Conservation (phyloP, 2,888 invertebrate genomes). For the Atethmia centrago region DNA sequence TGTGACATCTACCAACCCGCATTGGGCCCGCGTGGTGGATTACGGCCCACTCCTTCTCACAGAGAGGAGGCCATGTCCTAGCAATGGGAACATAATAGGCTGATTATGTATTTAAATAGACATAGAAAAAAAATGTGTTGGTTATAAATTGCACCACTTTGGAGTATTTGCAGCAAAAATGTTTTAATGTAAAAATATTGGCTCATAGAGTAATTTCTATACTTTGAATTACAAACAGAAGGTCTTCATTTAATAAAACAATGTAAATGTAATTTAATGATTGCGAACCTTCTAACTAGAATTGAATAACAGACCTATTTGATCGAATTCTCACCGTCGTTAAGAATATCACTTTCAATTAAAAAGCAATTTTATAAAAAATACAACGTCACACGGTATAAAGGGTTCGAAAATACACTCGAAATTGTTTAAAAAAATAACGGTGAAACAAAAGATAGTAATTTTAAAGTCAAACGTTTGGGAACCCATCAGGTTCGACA, state of each 20-base stretch:
- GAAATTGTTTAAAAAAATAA: slow-evolving; percentile 61
- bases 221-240: slow-evolving; percentile 12
- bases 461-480: slow-evolving; percentile 76
- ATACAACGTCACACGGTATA: slow-evolving; percentile 55
- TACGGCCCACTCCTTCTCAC: too few relatives aligned
- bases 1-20: too few relatives aligned
- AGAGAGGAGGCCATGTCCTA: too few relatives aligned
- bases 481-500: slow-evolving; percentile 78
- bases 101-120: too few relatives aligned
- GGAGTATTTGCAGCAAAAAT: neutral
- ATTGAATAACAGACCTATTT: slow-evolving; percentile 39
- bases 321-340: slow-evolving; percentile 43
- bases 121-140: neutral
- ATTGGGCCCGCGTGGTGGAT: too few relatives aligned
- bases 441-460: slow-evolving; percentile 73
- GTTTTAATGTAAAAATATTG: slow-evolving; percentile 28
- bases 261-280: slow-evolving; percentile 37
- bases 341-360: slow-evolving; percentile 62
- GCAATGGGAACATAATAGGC: too few relatives aligned
- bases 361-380: slow-evolving; percentile 65
- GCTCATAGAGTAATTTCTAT: neutral
- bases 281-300: slow-evolving; percentile 51
- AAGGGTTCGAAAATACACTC: slow-evolving; percentile 52
- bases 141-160: neutral
- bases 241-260: slow-evolving; percentile 22